Evolutionary conservation across 2,797 vertebrate species (phyloP).

Genomic region (Xyrichtys novacula): DNA sequence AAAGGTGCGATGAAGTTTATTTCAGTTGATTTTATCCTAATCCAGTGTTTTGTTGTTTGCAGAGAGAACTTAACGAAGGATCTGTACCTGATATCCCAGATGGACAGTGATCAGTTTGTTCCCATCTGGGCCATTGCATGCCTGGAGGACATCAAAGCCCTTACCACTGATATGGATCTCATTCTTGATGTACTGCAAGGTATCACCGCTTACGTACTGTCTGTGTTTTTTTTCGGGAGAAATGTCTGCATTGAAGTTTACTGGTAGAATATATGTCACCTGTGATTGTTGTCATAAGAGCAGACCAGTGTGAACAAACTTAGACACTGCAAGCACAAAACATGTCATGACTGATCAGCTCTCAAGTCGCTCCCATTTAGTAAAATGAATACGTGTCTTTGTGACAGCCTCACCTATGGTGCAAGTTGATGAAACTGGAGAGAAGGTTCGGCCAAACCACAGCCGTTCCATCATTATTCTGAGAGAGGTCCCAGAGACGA

Average conservation of each 20-base stretch:
- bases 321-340: too few species aligned
- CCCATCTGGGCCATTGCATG: constrained; percentile 97
- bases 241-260: constrained; percentile 37
- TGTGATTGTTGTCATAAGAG: background rate
- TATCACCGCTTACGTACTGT: constrained; percentile 56
- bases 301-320: too few species aligned
- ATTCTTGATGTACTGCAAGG: constrained; percentile 95
- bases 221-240: constrained; percentile 8
- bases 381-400: constrained; percentile 5
- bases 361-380: too few species aligned
- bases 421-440: constrained; percentile 95
- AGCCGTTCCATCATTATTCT: constrained; percentile 98
- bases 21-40: background rate
- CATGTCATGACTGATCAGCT: background rate
- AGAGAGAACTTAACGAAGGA: constrained; percentile 98
- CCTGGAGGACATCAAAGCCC: constrained; percentile 96
- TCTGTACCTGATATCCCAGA: constrained; percentile 98
- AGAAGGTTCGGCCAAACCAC: constrained; percentile 97
- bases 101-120: constrained; percentile 98
- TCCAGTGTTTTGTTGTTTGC: constrained; percentile 41
- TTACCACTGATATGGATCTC: constrained; percentile 93
- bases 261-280: background rate
- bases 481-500: constrained; percentile 96
- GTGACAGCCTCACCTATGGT: constrained; percentile 92
- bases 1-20: too few species aligned